Evolutionary conservation across 2,113 vertebrate species (phyloP), one percentile per base, ranked within the genome.

Genomic region (Pipra filicauda): DNA sequence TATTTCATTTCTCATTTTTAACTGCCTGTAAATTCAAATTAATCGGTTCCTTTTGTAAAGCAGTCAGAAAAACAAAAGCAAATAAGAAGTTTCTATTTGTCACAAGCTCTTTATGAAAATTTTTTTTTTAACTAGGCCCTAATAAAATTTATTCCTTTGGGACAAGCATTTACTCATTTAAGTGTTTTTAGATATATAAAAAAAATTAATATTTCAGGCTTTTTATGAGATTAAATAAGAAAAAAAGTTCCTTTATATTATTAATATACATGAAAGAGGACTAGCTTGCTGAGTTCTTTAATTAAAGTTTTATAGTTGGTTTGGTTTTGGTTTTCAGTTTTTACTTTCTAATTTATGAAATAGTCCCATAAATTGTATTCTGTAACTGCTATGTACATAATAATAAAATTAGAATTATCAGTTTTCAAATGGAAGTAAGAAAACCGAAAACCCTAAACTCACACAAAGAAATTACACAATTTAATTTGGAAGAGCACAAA

Each of bases 1-100:
- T 80, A 78, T 90, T 93, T 93, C 2, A 73, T 62, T 88, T 94
- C 43, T 81, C 81, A 54, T 69, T 96, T 89, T 91, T 76, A 85
- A 73, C 43, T 69, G 48, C 21, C 28, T 49, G 30, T 77, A 86
- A 89, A 90, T 82, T 52, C 19, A 84, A 80, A 65, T 87, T 82
- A 82, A 82, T 93, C 46, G 58, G n/a, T 88, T 95, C 37, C 6
- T 72, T 93, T 91, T 87, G 51, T 35, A 91, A 85, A 87, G 43
- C 11, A 76, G 8, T 74, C 64, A 70, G 21, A 78, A 85, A 69
- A 10, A 75, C 15, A 82, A 90, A 83, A 85, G 8, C 9, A 88
- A 89, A 43, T 33, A 58, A 65, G 44, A 59, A 58, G 5, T 49
- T 74, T 24, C 4, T 46, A 37, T 54, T 67, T 88, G 30, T 66